Evolutionary conservation across 1,140 invertebrate species (phyloP).

Genomic region (Panagrolaimus sp.): DNA sequence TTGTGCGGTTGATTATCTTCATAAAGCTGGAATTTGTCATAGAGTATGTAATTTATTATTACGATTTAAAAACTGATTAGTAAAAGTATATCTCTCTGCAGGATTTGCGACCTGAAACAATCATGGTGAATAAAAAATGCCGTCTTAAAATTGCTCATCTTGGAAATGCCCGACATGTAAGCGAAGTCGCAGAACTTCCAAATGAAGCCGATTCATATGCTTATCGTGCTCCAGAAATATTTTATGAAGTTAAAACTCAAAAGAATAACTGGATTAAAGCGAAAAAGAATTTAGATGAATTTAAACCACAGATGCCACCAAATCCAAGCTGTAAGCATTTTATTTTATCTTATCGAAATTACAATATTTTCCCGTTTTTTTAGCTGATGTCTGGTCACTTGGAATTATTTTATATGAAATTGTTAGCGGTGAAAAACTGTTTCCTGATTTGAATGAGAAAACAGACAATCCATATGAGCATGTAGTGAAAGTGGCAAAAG

Average conservation of each 20-base stretch:
- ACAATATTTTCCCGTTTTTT: neutral
- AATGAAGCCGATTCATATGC: neutral
- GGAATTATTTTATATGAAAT: constrained; percentile 4
- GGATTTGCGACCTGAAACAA: neutral
- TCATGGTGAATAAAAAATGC: neutral
- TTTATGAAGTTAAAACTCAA: neutral
- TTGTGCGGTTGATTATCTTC: neutral
- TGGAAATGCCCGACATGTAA: neutral
- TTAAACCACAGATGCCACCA: neutral
- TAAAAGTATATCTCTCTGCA: neutral
- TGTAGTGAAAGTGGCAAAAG: neutral
- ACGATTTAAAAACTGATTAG: too few species aligned
- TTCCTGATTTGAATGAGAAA: neutral
- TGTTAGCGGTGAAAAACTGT: neutral
- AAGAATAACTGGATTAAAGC: neutral
- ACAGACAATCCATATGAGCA: neutral
- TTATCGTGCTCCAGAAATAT: constrained; percentile 6
- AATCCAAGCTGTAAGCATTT: neutral
- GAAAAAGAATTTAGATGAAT: neutral
- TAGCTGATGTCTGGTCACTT: neutral
- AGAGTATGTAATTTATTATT: neutral
- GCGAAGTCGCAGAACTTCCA: neutral
- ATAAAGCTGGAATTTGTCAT: constrained; percentile 1
- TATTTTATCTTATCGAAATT: neutral
- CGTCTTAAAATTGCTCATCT: constrained; percentile 5